Base-by-base conservation (phyloP, 2,888 invertebrate genomes). In the Poecilobothrus nobilitatus region DNA sequence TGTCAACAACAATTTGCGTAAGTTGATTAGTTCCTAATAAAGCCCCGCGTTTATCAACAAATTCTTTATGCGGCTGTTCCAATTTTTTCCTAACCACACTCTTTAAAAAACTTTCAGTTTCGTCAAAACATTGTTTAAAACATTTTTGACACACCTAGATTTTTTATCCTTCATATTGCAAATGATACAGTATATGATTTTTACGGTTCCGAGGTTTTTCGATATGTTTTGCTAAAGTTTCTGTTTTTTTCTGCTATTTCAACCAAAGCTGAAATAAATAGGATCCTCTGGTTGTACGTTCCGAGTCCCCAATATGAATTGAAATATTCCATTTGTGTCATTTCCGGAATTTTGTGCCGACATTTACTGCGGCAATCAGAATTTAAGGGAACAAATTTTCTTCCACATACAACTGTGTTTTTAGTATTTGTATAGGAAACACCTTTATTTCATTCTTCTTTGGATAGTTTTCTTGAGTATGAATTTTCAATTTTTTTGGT, bases 81-180 rank as follows among this genome's bases (percentile, higher is more conserved):
- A 71, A 27, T 70, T 72, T 72, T 68, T 68, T 70, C 44, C 71
- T 73, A 15, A 68, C 67, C 61, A 72, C 71, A 41, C 65, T 73
- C 72, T 71, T 70, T 71, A 71, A 66, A 67, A 73, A 71, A 69
- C 69, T 67, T 33, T 73, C 69, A 27, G 70, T 65, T 69, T 73
- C 73, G 67, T 69, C 72, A n/a, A n/a, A n/a, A n/a, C n/a, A n/a
- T 33, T 6, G 71, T 71, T 65, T 63, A 65, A 72, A 72, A 68
- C 73, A 73, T 68, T 71, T 72, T 70, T 72, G 70, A 66, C 73
- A 73, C 20, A 71, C 72, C 67, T 65, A 27, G 61, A 73, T 67
- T 68, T 69, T 71, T 41, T 71, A 65, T n/a, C 71, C 72, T 69
- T 69, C 34, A 63, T 71, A 33, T 66, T 72, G 67, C 21, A 73